A percentile compares a stretch with the other conserved stretches of the same genome.
These are phyloP conservation scores for Balaenoptera acutorostrata DNA, from an alignment of 2,113 vertebrate species.

Conservation along the genomic window DNA sequence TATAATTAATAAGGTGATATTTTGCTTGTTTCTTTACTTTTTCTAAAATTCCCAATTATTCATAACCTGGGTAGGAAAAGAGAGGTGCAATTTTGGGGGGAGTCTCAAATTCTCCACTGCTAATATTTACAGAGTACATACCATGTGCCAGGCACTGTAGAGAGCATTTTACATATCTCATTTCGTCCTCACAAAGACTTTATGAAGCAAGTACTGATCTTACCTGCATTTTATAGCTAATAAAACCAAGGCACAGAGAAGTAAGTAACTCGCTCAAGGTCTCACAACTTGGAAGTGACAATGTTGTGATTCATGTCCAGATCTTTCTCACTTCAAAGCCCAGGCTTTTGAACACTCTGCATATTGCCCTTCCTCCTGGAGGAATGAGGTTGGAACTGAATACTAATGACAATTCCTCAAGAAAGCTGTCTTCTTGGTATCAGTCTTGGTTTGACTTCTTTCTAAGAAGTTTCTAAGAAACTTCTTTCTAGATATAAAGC, in stretches of 20 bases:
- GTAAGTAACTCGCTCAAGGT: constrained; percentile 4
- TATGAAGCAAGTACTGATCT: background rate
- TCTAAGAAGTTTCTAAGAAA: background rate
- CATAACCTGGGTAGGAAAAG: background rate
- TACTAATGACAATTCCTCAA: background rate
- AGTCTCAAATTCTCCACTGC: background rate
- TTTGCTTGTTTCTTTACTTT: background rate
- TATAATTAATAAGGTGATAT: background rate
- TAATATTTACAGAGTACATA: background rate
- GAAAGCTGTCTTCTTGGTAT: constrained; percentile 2
- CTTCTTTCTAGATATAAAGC: background rate
- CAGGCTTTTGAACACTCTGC: background rate
- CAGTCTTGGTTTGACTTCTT: background rate
- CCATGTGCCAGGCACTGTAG: background rate
- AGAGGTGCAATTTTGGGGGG: background rate
- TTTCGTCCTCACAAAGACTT: background rate
- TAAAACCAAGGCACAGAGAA: constrained; percentile 1
- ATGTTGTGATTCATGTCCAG: background rate
- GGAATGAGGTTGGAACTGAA: background rate
- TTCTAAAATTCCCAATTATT: background rate
- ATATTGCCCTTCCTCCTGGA: background rate
- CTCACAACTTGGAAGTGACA: constrained; percentile 1
- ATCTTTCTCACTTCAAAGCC: background rate
- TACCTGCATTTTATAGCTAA: background rate
- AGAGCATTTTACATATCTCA: background rate